Evolutionary conservation across 2,888 invertebrate species (phyloP), one percentile per base, ranked within the genome.

Genomic region (Imbricaverruca yamaguchii): DNA sequence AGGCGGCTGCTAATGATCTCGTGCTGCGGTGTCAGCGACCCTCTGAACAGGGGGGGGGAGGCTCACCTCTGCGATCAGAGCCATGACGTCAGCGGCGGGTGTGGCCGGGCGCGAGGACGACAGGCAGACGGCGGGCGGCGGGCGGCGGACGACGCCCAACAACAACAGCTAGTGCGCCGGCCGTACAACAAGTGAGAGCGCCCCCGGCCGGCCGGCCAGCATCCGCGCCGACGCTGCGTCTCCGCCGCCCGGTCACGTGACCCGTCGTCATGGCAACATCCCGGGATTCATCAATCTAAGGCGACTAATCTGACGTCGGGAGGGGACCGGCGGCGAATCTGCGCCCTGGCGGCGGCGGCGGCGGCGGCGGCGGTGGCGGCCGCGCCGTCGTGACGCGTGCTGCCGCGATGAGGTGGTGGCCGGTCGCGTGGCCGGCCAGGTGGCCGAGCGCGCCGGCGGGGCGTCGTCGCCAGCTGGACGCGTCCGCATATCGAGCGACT

Each of bases 261-360:
- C 67, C 69, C 69, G 69, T 69, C 25, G 69, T 18, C 69, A 69
- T 69, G 69, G 69, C 69, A 69, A 69, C 69, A 69, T 69, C 69
- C 69, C 69, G 39, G 69, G 69, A 69, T 69, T 69, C 69, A 69
- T 69, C 69, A 69, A 69, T 69, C 69, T 69, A 53, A 25, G 39
- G 69, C 69, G 69, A 53, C 69, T 69, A 39, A 69, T 69, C 69
- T 69, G 69, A 53, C 69, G 69, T 69, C 69, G 39, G 39, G 39
- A 69, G 69, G 69, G 69, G 11, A 9, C 12, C 59, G 39, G 69
- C 15, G n/a, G 39, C 8, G 67, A 21, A 21, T 23, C 23, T 7
- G n/a, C 1, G 67, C 23, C 23, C 39, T 39, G 39, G 39, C 11
- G 67, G 67, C 11, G 67, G 67, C 23, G 23, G 67, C 25, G n/a